Conservation (phyloP, 2,888 invertebrate species). For the Alloscopus bannaensis region DNA sequence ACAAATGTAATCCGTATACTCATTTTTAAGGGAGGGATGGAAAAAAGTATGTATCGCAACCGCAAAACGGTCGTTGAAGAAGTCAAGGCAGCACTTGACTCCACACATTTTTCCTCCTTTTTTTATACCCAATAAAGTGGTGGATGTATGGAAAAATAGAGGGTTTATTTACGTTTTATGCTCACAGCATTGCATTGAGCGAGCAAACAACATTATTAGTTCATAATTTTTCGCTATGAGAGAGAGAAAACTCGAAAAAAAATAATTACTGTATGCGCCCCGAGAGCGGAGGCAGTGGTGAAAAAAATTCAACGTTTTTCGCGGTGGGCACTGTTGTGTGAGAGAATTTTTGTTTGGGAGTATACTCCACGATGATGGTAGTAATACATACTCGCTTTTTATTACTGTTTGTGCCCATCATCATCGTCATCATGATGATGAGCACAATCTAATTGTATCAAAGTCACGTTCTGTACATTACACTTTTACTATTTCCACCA, state of each 20-base stretch:
- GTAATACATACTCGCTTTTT: neutral
- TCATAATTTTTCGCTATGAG: neutral
- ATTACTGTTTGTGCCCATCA: slow-evolving; percentile 30
- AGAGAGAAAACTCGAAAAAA: neutral
- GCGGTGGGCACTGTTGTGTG: too few species aligned
- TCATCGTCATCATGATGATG: slow-evolving; percentile 5
- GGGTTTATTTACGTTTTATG: neutral
- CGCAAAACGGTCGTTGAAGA: too few species aligned
- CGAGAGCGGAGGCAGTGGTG: neutral
- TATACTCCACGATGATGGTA: neutral
- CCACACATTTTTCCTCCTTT: too few species aligned
- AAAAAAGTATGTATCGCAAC: too few species aligned
- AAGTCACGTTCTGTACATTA: slow-evolving; percentile 55
- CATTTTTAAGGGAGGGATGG: too few species aligned
- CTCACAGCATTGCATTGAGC: neutral
- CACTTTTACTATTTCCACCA: too few species aligned
- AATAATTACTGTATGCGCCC: slow-evolving; percentile 2
- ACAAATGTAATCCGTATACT: too few species aligned
- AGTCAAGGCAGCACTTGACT: too few species aligned
- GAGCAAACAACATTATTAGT: slow-evolving; percentile 16
- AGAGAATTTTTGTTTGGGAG: neutral
- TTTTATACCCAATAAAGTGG: too few species aligned
- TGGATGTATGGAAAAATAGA: neutral
- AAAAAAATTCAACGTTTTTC: too few species aligned
- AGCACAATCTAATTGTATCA: slow-evolving; percentile 44